These are phyloP conservation scores for Seira ritae DNA, from an alignment of 2,888 invertebrate species.

Conservation along the genomic window DNA sequence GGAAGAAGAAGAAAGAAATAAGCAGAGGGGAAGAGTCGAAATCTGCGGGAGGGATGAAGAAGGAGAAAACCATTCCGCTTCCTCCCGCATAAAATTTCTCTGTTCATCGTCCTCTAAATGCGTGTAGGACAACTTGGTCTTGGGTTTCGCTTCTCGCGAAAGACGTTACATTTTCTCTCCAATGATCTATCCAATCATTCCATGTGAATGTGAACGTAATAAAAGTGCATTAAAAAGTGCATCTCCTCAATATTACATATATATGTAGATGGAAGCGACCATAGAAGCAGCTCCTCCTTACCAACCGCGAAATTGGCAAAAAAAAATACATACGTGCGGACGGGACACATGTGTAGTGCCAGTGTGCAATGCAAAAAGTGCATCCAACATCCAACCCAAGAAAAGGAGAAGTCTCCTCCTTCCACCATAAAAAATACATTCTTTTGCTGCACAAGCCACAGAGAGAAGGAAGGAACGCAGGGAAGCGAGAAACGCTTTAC, in stretches of 20 bases:
- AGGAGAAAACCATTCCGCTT: conserved; percentile 41
- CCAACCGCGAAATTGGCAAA: neutral
- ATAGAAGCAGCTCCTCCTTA: neutral
- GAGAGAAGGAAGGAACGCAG: neutral
- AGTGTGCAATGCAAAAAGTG: conserved; percentile 37
- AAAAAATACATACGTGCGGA: neutral
- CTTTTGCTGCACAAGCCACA: neutral
- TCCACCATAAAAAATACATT: conserved; percentile 3
- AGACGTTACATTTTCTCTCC: neutral
- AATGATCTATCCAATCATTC: neutral
- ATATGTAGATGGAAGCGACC: neutral
- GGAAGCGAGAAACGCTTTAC: neutral
- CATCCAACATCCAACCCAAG: conserved; percentile 41
- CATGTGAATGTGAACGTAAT: neutral
- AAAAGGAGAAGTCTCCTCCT: conserved; percentile 21
- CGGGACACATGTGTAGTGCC: conserved; percentile 10
- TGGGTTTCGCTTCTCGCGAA: conserved; percentile 10
- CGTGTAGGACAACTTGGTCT: conserved; percentile 33
- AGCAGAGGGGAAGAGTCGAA: no score
- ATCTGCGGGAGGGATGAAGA: neutral
- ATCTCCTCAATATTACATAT: neutral
- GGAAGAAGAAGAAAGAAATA: neutral
- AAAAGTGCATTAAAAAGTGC: conserved; percentile 6
- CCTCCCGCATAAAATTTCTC: conserved; percentile 43
- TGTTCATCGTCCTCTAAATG: conserved; percentile 16